phyloP scores from a whole-genome alignment of 2,888 invertebrate species.

The Griposia aprilina region DNA sequence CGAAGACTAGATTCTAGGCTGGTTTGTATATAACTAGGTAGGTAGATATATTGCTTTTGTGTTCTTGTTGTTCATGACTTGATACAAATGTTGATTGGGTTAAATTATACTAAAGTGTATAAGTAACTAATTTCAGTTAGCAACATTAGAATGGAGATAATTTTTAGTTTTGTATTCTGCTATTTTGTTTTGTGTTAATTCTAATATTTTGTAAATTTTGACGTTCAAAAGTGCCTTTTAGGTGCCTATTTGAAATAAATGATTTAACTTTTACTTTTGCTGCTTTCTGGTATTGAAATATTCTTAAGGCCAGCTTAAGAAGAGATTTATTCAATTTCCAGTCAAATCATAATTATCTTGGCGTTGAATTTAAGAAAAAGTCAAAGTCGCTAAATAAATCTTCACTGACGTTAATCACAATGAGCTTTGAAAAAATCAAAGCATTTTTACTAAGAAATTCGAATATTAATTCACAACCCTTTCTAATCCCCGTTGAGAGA shows the following conservation, averaged over 20 bases:
- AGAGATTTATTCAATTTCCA: constrained; percentile 10
- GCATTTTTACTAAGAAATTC: constrained; percentile 39
- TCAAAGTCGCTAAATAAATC: constrained; percentile 18
- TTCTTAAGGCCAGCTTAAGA: not conserved
- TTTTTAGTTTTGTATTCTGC: not conserved
- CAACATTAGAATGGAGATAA: not conserved
- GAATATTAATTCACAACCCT: constrained; percentile 53
- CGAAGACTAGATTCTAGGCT: constrained; percentile 67
- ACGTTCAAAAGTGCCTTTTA: no score
- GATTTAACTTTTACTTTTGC: no score
- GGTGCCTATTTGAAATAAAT: no score
- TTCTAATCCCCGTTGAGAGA: constrained; percentile 50
- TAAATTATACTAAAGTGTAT: constrained; percentile 6
- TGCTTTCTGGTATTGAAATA: not conserved
- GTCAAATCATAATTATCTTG: constrained; percentile 32
- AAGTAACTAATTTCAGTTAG: not conserved
- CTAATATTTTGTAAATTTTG: no score
- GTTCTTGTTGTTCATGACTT: constrained; percentile 30
- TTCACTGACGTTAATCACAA: constrained; percentile 39
- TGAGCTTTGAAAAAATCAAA: constrained; percentile 45
- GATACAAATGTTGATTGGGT: constrained; percentile 45
- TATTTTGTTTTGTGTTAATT: no score
- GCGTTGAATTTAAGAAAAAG: constrained; percentile 37
- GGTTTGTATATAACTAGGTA: constrained; percentile 31
- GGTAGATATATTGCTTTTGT: constrained; percentile 46